Evolutionary conservation across 1,140 invertebrate genomes (phyloP).

Genomic region (Phortica variegata): DNA sequence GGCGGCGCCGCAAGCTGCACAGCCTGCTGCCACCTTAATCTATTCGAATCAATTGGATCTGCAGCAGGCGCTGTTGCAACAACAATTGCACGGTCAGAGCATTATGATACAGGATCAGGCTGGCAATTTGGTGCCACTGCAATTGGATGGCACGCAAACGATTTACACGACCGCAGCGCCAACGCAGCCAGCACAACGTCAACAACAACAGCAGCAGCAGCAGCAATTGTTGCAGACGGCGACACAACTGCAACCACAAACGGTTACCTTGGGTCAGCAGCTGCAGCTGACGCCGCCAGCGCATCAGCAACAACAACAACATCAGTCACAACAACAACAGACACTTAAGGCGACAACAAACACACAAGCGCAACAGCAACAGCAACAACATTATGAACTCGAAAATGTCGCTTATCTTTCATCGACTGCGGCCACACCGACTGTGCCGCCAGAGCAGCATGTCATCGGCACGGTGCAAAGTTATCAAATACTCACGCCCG

Average conservation of each 20-base stretch:
- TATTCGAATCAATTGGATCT: conserved; percentile 51
- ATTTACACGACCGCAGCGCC: conserved; percentile 44
- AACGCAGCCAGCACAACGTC: conserved; percentile 27
- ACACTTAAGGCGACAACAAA: conserved; percentile 20
- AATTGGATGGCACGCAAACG: conserved; percentile 45
- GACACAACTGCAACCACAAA: not conserved
- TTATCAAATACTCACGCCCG: conserved; percentile 51
- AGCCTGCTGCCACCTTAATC: conserved; percentile 42
- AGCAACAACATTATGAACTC: conserved; percentile 44
- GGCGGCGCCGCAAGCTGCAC: conserved; percentile 17
- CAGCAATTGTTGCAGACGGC: conserved; percentile 15
- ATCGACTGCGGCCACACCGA: conserved; percentile 36
- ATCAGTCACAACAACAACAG: conserved; percentile 23
- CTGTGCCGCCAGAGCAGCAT: conserved; percentile 38
- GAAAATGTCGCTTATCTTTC: conserved; percentile 51
- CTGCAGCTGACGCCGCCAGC: conserved; percentile 11
- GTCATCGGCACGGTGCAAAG: conserved; percentile 54
- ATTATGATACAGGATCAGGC: conserved; percentile 55
- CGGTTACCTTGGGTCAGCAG: conserved; percentile 6
- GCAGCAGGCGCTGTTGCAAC: conserved; percentile 47
- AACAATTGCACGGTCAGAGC: conserved; percentile 49
- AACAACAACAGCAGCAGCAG: conserved; percentile 25
- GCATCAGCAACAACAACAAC: conserved; percentile 26
- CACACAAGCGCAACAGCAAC: conserved; percentile 22
- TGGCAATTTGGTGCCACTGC: conserved; percentile 47